Conservation (phyloP, 2,113 vertebrate genomes). For the Apaloderma vittatum region DNA sequence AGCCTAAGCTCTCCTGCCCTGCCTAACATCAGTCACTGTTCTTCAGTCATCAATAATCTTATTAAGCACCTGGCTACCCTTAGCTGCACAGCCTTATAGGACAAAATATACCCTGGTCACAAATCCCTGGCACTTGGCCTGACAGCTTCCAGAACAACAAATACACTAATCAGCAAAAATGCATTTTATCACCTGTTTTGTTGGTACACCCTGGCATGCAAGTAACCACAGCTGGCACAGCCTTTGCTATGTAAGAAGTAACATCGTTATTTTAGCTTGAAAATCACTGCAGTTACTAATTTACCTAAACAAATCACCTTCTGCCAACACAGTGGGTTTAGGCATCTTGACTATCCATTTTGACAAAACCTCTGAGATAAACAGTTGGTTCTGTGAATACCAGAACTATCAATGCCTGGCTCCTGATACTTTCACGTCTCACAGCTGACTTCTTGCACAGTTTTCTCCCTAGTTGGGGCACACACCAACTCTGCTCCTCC, state of each 20-base stretch:
- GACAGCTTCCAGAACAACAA: background rate
- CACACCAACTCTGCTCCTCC: background rate
- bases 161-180: background rate
- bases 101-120: background rate
- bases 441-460: background rate
- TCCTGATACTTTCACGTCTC: background rate
- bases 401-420: background rate
- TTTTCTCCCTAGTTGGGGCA: background rate
- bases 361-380: background rate
- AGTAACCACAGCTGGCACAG: background rate
- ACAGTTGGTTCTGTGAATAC: background rate
- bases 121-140: background rate
- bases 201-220: background rate
- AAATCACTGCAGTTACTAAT: background rate
- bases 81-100: background rate
- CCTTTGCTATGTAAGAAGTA: background rate
- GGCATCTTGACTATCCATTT: background rate
- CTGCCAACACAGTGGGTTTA: background rate
- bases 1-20: background rate
- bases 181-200: background rate
- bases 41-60: background rate
- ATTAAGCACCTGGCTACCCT: background rate
- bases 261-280: background rate
- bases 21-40: background rate
- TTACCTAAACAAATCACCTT: background rate